These are phyloP conservation scores for Adrianichthys oophorus DNA, from an alignment of 2,797 vertebrate species.

Conservation along the genomic window DNA sequence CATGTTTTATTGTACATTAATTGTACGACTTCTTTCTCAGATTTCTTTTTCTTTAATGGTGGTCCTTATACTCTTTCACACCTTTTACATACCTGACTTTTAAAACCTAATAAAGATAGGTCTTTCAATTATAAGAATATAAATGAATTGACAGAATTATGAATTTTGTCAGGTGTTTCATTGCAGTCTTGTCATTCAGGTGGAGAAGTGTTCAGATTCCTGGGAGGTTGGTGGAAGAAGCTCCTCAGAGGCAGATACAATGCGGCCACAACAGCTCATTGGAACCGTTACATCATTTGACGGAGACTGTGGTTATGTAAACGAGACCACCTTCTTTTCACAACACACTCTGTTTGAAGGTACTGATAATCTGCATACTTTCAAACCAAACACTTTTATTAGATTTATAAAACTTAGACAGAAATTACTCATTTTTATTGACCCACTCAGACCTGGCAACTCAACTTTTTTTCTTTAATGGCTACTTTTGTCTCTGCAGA, in stretches of 20 bases:
- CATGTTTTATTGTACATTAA: no score
- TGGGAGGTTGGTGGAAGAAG: slow-evolving; percentile 76
- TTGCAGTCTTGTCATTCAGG: slow-evolving; percentile 70
- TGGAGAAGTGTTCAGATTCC: slow-evolving; percentile 74
- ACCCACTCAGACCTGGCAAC: background rate
- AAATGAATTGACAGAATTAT: no score
- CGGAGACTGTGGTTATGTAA: slow-evolving; percentile 84
- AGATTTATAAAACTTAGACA: background rate
- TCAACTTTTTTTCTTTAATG: slow-evolving; percentile 3
- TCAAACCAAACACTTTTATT: background rate
- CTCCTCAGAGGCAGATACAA: slow-evolving; percentile 47
- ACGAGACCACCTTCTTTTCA: slow-evolving; percentile 85
- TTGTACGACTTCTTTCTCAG: no score
- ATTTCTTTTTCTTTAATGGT: background rate
- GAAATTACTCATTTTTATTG: background rate
- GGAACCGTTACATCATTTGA: slow-evolving; percentile 86
- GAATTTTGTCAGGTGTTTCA: background rate
- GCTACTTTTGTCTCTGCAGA: background rate
- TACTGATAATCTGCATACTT: slow-evolving; percentile 36
- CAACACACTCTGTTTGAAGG: slow-evolving; percentile 83
- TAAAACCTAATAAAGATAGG: no score
- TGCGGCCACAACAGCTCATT: slow-evolving; percentile 79
- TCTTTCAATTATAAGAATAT: no score
- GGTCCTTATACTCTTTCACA: background rate
- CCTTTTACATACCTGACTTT: no score